Conservation (phyloP, 2,113 vertebrate species). For the Gasterosteus nipponicus region DNA sequence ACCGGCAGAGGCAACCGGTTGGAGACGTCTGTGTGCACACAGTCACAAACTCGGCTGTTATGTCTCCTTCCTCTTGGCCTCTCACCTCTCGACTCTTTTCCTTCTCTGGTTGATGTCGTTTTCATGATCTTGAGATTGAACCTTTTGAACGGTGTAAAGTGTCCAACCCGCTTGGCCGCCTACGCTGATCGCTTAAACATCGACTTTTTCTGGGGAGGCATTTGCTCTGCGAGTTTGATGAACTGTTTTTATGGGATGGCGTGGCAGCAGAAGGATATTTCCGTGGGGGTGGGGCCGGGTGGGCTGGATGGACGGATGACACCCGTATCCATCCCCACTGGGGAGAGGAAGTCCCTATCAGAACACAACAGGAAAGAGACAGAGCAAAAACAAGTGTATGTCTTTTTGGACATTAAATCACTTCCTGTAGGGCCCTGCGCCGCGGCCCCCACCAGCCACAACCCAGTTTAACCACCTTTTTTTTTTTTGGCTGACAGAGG, state of each 20-base stretch:
- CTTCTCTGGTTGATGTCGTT: not conserved
- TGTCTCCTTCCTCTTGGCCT: conserved; percentile 24
- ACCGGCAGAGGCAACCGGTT: not conserved
- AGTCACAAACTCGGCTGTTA: conserved; percentile 6
- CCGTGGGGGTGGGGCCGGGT: conserved; percentile 47
- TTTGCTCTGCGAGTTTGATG: not conserved
- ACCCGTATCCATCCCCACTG: conserved; percentile 78
- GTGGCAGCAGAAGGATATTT: conserved; percentile 68
- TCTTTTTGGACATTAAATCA: conserved; percentile 85
- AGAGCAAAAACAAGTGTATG: conserved; percentile 79
- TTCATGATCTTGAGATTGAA: not conserved
- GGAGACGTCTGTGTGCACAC: not conserved
- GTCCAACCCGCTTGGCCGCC: not conserved
- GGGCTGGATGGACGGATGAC: conserved; percentile 76
- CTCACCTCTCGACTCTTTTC: conserved; percentile 18
- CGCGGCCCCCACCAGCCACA: conserved; percentile 43
- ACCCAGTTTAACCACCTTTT: conserved; percentile 22
- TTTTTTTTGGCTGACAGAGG: conserved; percentile 16
- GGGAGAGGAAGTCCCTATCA: conserved; percentile 84
- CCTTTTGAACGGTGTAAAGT: not conserved
- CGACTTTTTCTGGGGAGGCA: not conserved
- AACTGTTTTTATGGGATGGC: conserved; percentile 18
- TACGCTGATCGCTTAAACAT: not conserved
- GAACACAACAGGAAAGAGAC: conserved; percentile 87
- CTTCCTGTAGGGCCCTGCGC: conserved; percentile 76